Evolutionary conservation across 2,113 vertebrate species (phyloP), one percentile per base, ranked within the genome.

Genomic region (Neolamprologus cancellatus): DNA sequence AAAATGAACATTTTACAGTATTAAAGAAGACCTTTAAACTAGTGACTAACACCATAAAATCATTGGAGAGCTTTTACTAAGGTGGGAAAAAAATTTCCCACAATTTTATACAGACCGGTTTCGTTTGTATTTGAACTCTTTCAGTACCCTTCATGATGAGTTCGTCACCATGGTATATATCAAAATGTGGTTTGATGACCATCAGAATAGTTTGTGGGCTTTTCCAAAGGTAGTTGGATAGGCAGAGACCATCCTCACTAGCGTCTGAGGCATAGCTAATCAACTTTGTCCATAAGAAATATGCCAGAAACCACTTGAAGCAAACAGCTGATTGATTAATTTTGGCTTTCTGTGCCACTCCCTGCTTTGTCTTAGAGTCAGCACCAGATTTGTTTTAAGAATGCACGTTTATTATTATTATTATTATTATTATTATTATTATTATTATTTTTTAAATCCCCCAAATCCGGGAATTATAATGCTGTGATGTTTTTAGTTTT

Each of bases 1-100:
- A 48, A 76, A 76, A 76, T 76, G 23, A 48, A 30, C 23, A 76
- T 76, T 76, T 28, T 12, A 28, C 44, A 18, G 23, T 76, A 48
- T 48, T 76, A 76, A 48, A 48, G 69, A 48, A 61, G 59, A 64
- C 59, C 25, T 48, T 48, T 76, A 48, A 76, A 48, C 8, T 76
- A 30, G 23, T 7, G 9, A 76, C 41, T 44, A 25, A 48, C 8
- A 74, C 69, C 69, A 48, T 12, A 74, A 74, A 46, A 48, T 48
- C 69, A 30, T 30, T 23, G 41, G 41, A 76, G 25, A 30, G 6
- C 9, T 48, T 76, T 48, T 48, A 48, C 69, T 12, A 11, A 76
- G 69, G 23, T 74, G 39, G 23, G 69, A 7, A 48, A 17, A 46
- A 30, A 18, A 12, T 1, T 76, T 48, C 69, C 6, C 25, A 57